Evolutionary conservation across 2,888 invertebrate species (phyloP).

Genomic region (Papilio protenor): DNA sequence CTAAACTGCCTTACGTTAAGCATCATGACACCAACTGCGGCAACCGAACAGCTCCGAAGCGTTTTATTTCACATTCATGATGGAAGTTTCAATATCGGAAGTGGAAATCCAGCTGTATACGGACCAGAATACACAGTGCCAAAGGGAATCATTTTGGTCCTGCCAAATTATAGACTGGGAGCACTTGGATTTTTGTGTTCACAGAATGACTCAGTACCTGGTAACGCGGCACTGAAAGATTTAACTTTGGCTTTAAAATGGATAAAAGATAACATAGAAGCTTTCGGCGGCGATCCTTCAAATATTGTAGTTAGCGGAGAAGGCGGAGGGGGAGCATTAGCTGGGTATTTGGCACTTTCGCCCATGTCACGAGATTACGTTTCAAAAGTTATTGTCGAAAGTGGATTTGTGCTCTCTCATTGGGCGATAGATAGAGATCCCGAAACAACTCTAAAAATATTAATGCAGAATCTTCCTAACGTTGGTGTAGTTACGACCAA

Average conservation of each 20-base stretch:
- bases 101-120: slow-evolving; percentile 66
- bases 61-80: slow-evolving; percentile 76
- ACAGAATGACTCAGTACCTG: slow-evolving; percentile 65
- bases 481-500: slow-evolving; percentile 40
- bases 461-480: slow-evolving; percentile 60
- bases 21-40: slow-evolving; percentile 61
- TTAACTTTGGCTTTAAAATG: slow-evolving; percentile 69
- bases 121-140: slow-evolving; percentile 69
- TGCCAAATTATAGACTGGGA: slow-evolving; percentile 75
- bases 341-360: slow-evolving; percentile 66
- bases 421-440: slow-evolving; percentile 71
- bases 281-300: slow-evolving; percentile 69
- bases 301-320: slow-evolving; percentile 72
- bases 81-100: slow-evolving; percentile 64
- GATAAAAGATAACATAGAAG: slow-evolving; percentile 64
- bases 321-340: slow-evolving; percentile 66
- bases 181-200: slow-evolving; percentile 73
- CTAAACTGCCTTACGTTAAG: slow-evolving; percentile 72
- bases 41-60: slow-evolving; percentile 51
- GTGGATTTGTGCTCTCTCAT: slow-evolving; percentile 68
- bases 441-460: slow-evolving; percentile 54
- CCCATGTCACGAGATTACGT: slow-evolving; percentile 60
- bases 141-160: slow-evolving; percentile 63
- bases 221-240: slow-evolving; percentile 75
- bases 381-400: slow-evolving; percentile 71